Percentiles rank a stretch among this genome's conserved stretches.
Conservation (phyloP, 2,113 vertebrate species). For the Melanerpes aurifrons region DNA sequence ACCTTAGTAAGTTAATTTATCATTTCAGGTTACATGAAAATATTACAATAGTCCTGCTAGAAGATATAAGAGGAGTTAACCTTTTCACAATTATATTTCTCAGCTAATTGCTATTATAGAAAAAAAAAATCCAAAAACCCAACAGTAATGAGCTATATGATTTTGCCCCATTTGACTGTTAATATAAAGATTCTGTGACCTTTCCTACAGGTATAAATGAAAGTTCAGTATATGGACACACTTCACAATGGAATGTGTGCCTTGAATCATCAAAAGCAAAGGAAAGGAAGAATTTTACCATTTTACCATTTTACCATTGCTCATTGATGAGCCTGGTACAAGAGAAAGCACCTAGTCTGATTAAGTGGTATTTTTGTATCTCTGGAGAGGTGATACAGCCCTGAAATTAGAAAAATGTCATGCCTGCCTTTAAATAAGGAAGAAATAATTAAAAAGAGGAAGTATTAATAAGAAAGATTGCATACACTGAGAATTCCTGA, state of each 20-base stretch:
- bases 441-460: background rate
- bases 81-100: background rate
- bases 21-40: background rate
- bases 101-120: background rate
- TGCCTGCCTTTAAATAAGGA: background rate
- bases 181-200: background rate
- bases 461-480: background rate
- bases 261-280: background rate
- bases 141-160: background rate
- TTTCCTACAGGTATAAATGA: background rate
- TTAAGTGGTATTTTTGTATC: background rate
- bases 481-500: background rate
- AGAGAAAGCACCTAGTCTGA: background rate
- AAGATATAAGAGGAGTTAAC: background rate
- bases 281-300: background rate
- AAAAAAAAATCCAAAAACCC: background rate
- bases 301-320: background rate
- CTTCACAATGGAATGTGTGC: background rate
- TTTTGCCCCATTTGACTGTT: background rate
- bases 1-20: background rate
- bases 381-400: background rate
- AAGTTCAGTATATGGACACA: background rate
- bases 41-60: background rate
- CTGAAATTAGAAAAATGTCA: background rate
- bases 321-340: background rate